Base-by-base conservation (phyloP, 2,113 vertebrate species). In the Hassar affinis region DNA sequence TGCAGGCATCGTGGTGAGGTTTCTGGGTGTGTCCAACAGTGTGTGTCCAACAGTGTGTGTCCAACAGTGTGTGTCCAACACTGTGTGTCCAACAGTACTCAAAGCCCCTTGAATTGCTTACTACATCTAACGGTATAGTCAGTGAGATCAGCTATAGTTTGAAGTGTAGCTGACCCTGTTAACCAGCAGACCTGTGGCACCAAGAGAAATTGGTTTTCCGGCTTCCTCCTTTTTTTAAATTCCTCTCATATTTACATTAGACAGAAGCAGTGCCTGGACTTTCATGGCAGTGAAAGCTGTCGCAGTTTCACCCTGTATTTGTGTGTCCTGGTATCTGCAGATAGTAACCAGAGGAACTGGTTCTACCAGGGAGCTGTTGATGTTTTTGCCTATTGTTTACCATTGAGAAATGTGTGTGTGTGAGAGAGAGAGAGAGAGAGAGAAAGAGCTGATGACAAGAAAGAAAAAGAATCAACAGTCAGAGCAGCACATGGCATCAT, bases 1-100 rank as follows among this genome's bases (percentile, higher is more conserved):
- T 33, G n/a, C n/a, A n/a, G 74, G 89, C 91, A 92, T 91, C 84
- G 69, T 86, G 30, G 27, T 86, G 57, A 27, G 88, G 91, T 93
- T 92, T 94, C 92, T 89, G 90, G 93, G 93, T 88, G 93, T 91
- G 91, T 89, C 85, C 81, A 80, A 38, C n/a, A n/a, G n/a, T n/a
- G n/a, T n/a, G n/a, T n/a, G n/a, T n/a, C n/a, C n/a, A n/a, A n/a
- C n/a, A n/a, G n/a, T n/a, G n/a, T n/a, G n/a, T n/a, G n/a, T n/a
- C n/a, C n/a, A n/a, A n/a, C n/a, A n/a, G n/a, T n/a, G n/a, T n/a
- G n/a, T n/a, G n/a, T n/a, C n/a, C n/a, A n/a, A n/a, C n/a, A n/a
- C n/a, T n/a, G n/a, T n/a, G n/a, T n/a, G n/a, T n/a, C n/a, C n/a
- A n/a, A n/a, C n/a, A 2, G 47, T 15, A 18, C 22, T 76, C 12